These are phyloP conservation scores for Apotomis capreana DNA, from an alignment of 2,888 invertebrate genomes.

Conservation along the genomic window DNA sequence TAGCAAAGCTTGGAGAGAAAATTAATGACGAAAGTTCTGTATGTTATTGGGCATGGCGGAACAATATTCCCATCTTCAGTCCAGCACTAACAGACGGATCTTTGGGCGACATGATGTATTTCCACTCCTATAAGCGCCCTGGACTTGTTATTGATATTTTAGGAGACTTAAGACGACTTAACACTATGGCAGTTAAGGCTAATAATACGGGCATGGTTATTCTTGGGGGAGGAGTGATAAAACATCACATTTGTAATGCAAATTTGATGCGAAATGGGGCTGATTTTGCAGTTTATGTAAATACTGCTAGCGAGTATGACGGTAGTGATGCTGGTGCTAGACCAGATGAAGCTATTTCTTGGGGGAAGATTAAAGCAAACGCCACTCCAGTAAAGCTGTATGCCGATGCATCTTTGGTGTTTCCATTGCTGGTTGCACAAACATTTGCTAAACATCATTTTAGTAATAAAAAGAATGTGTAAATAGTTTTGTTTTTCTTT, in stretches of 20 bases:
- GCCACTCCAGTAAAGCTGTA: constrained; percentile 96
- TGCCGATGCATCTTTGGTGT: constrained; percentile 96
- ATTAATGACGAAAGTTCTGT: constrained; percentile 96
- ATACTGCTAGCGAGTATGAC: constrained; percentile 98
- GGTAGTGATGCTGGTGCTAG: constrained; percentile 98
- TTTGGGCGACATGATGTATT: constrained; percentile 99
- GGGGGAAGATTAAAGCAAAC: constrained; percentile 97
- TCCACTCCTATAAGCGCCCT: constrained; percentile 96
- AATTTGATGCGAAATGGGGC: constrained; percentile 99
- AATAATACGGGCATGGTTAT: constrained; percentile 98
- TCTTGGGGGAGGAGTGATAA: constrained; percentile 97
- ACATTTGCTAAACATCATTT: constrained; percentile 93
- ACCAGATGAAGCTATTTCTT: constrained; percentile 99
- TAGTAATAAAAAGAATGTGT: constrained; percentile 80
- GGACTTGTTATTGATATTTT: constrained; percentile 97
- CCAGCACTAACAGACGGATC: constrained; percentile 99
- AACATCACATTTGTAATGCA: constrained; percentile 99
- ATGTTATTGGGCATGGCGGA: constrained; percentile 98
- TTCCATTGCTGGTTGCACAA: constrained; percentile 97
- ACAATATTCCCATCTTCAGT: constrained; percentile 98
- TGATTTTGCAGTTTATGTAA: constrained; percentile 96
- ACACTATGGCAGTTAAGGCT: constrained; percentile 97
- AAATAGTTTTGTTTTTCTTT: constrained; percentile 49
- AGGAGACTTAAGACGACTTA: constrained; percentile 94
- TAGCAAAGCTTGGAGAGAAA: constrained; percentile 91